These are phyloP conservation scores for Hylaeus volcanicus DNA, from an alignment of 1,140 invertebrate genomes.

Conservation along the genomic window DNA sequence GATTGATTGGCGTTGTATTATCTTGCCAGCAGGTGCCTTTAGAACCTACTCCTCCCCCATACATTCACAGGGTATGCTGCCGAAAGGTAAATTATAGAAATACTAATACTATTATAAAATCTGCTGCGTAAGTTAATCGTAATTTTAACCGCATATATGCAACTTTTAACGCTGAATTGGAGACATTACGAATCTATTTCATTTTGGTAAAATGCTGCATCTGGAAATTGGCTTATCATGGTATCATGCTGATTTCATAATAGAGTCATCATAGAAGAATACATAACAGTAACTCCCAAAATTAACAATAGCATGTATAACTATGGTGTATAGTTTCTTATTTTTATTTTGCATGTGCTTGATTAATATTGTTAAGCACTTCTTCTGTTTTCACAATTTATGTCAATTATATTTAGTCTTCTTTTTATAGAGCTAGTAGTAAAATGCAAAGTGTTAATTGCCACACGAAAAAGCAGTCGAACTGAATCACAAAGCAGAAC, in stretches of 20 bases:
- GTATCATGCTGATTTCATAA: not conserved
- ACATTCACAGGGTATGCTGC: slow-evolving; percentile 76
- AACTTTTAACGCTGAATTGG: slow-evolving; percentile 2
- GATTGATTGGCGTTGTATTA: slow-evolving; percentile 76
- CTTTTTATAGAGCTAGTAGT: not conserved
- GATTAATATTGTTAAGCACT: slow-evolving; percentile 16
- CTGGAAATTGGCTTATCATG: not conserved
- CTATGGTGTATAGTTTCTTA: not conserved
- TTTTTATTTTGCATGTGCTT: slow-evolving; percentile 1
- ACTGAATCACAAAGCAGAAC: not conserved
- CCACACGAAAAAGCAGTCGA: not conserved
- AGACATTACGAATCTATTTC: not conserved
- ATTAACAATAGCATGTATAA: slow-evolving; percentile 11
- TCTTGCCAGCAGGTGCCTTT: slow-evolving; percentile 79
- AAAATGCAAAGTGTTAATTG: not conserved
- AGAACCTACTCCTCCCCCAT: slow-evolving; percentile 75
- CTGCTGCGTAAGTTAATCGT: slow-evolving; percentile 56
- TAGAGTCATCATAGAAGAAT: not conserved
- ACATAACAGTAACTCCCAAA: slow-evolving; percentile 7
- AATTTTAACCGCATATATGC: slow-evolving; percentile 11
- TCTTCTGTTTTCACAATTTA: not conserved
- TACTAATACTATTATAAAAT: slow-evolving; percentile 72
- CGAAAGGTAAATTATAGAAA: slow-evolving; percentile 77
- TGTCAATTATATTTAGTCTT: not conserved
- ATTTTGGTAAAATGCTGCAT: not conserved